These are phyloP conservation scores for Trisateles emortualis DNA, from an alignment of 2,888 invertebrate species.

Conservation along the genomic window DNA sequence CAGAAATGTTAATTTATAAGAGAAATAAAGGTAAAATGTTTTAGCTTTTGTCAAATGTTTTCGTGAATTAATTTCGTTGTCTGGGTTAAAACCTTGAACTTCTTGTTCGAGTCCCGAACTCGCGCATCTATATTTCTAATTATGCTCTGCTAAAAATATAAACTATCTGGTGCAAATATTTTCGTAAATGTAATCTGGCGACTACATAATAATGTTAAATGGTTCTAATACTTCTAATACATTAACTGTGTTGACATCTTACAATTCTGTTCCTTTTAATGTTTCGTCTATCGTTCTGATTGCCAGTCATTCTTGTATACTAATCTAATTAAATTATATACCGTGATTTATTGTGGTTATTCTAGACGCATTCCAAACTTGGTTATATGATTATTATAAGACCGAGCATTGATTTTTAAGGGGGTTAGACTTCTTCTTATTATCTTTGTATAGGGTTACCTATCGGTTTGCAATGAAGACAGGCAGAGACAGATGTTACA, in stretches of 20 bases:
- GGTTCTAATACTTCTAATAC: not conserved
- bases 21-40: conserved; percentile 9
- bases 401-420: no score
- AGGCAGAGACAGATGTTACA: no score
- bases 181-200: conserved; percentile 1
- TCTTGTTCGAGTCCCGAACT: conserved; percentile 16
- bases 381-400: no score
- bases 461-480: no score
- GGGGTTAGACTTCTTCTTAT: no score
- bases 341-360: no score
- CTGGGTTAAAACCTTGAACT: conserved; percentile 35
- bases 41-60: not conserved
- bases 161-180: conserved; percentile 18
- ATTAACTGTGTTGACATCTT: conserved; percentile 1
- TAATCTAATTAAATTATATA: not conserved
- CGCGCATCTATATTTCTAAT: conserved; percentile 23
- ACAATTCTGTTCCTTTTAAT: not conserved
- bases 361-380: no score
- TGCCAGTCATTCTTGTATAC: not conserved
- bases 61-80: not conserved
- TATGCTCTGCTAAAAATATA: conserved; percentile 21
- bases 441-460: no score
- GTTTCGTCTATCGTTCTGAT: not conserved
- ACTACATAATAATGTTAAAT: not conserved
- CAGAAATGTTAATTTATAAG: not conserved